Conservation (phyloP, 2,797 vertebrate species). For the Myotis vivesi region DNA sequence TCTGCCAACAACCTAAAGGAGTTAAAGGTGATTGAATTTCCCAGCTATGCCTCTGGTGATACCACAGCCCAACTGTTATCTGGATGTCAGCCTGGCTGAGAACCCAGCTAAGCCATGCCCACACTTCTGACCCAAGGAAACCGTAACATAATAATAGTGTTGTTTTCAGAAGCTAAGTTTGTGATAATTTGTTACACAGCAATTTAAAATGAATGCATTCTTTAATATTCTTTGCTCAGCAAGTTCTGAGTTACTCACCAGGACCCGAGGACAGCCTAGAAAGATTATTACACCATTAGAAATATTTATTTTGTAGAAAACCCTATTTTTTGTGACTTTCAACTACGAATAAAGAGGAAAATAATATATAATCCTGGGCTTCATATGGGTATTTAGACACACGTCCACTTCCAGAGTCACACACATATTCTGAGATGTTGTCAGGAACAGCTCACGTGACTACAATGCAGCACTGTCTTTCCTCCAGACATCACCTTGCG, state of each 20-base stretch:
- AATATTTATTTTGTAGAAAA: neutral
- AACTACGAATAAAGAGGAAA: neutral
- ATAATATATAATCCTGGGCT: rapidly evolving
- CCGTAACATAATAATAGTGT: neutral
- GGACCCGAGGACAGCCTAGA: neutral
- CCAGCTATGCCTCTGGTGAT: neutral
- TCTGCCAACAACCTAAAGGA: neutral
- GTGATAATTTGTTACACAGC: neutral
- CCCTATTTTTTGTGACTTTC: neutral
- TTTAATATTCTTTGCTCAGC: neutral
- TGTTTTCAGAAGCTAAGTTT: neutral
- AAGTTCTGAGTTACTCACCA: neutral
- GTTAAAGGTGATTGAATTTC: neutral
- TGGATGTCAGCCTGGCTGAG: neutral
- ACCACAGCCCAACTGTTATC: neutral
- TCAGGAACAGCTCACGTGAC: neutral
- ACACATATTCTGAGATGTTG: rapidly evolving
- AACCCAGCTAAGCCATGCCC: neutral
- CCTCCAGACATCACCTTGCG: neutral
- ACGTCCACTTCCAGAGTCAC: neutral
- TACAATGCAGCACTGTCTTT: neutral
- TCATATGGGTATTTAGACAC: neutral
- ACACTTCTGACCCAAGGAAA: neutral
- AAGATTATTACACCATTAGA: neutral
- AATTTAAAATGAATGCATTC: neutral